phyloP scores from a whole-genome alignment of 2,888 invertebrate genomes.

The Galerucella nymphaeae region DNA sequence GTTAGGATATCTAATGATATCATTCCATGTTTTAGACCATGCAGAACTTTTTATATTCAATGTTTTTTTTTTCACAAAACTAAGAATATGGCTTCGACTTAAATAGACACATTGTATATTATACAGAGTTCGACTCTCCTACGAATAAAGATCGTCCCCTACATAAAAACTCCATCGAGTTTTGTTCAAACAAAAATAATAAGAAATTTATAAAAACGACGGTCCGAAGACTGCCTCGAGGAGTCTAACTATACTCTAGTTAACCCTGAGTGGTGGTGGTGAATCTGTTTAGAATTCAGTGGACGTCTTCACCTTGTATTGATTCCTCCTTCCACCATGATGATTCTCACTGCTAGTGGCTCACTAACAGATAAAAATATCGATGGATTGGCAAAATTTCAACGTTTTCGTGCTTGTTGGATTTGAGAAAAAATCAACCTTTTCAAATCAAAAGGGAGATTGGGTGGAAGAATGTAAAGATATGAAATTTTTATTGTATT shows the following conservation, averaged over 20 bases:
- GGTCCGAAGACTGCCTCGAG: slow-evolving; percentile 38
- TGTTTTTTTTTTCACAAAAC: too few relatives aligned
- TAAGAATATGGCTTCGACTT: too few relatives aligned
- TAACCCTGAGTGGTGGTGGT: slow-evolving; percentile 51
- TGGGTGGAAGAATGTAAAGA: not conserved
- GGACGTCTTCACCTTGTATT: slow-evolving; percentile 73
- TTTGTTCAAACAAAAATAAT: not conserved
- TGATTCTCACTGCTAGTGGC: slow-evolving; percentile 35
- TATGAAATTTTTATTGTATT: too few relatives aligned
- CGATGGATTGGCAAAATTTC: slow-evolving; percentile 13
- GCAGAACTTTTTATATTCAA: too few relatives aligned
- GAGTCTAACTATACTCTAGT: slow-evolving; percentile 48
- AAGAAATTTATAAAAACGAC: slow-evolving; percentile 10
- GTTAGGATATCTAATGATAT: too few relatives aligned
- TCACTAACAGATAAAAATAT: slow-evolving; percentile 18
- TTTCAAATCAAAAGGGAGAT: not conserved
- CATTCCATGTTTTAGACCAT: too few relatives aligned
- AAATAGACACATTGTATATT: too few relatives aligned
- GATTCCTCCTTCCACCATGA: slow-evolving; percentile 64
- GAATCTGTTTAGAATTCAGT: slow-evolving; percentile 71
- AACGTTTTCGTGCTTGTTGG: not conserved
- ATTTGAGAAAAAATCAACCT: not conserved
- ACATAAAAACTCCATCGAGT: slow-evolving; percentile 1
- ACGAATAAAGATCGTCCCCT: too few relatives aligned
- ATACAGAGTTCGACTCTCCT: too few relatives aligned